Percentiles rank a stretch among this genome's conserved stretches.
phyloP scores from a whole-genome alignment of 2,113 vertebrate genomes.

The Tyto alba region DNA sequence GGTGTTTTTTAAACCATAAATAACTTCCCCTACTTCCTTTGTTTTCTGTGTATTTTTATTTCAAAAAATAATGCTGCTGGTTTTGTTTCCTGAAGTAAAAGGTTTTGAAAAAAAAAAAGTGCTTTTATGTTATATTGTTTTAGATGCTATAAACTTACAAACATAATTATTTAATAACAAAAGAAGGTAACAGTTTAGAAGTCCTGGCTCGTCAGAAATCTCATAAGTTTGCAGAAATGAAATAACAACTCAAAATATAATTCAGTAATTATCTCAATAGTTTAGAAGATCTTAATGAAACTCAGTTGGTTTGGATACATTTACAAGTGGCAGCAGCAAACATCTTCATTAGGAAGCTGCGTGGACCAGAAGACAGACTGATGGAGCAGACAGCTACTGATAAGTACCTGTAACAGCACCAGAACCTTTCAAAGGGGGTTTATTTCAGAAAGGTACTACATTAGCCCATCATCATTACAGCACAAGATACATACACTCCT shows the following conservation, averaged over 20 bases:
- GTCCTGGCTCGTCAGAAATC: not conserved
- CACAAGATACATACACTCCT: accelerated
- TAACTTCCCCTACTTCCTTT: not conserved
- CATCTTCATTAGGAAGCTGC: not conserved
- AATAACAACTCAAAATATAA: not conserved
- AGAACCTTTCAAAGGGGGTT: not conserved
- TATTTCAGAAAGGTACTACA: not conserved
- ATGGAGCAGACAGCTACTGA: not conserved
- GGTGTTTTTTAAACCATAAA: not conserved
- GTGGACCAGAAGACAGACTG: not conserved
- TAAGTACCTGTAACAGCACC: not conserved
- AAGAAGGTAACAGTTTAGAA: not conserved
- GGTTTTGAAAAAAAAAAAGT: not conserved
- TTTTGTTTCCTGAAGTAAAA: not conserved
- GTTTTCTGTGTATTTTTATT: not conserved
- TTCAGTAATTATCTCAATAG: not conserved
- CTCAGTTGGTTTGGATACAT: not conserved
- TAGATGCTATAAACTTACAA: not conserved
- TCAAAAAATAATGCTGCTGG: not conserved
- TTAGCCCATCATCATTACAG: not conserved
- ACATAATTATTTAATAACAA: not conserved
- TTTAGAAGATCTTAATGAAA: not conserved
- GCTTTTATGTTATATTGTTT: not conserved
- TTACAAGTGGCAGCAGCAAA: not conserved
- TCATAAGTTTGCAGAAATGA: accelerated